Base-by-base conservation (phyloP, 2,888 invertebrate genomes). In the Lasius platythorax region DNA sequence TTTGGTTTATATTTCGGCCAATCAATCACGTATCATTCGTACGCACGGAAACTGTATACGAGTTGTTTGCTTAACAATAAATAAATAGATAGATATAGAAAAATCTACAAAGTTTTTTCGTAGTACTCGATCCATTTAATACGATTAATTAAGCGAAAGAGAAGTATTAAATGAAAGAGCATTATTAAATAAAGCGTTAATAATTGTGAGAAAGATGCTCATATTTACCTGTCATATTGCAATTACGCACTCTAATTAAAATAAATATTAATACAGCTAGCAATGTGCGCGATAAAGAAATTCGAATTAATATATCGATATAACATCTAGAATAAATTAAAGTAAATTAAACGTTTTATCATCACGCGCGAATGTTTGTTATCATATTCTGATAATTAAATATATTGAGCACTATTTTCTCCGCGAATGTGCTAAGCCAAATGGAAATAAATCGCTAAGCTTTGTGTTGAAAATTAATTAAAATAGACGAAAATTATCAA, bases 331-430 rank as follows among this genome's bases (percentile, higher is more conserved):
- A 46, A 76, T 76, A 67, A 46, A 63, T 70, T 33, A 56, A 83
- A 64, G 33, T 61, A 64, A 70, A 76, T 81, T 50, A 78, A 87
- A 83, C 61, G 66, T 74, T 43, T 46, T 37, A 61, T 46, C 23
- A 9, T 33, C 50, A 67, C 61, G 63, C 28, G 63, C 23, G 63
- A 68, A 70, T 73, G 37, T 72, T 53, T 67, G 37, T 68, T 56
- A 37, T 84, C 56, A 84, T 84, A 79, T 89, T 76, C 70, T 74
- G 79, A 79, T 75, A 70, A 87, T 87, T 82, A 58, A 70, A 72
- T 73, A 70, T 76, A 74, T 56, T 46, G 46, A 50, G 66, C 56
- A 61, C 46, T 75, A 58, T 68, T 76, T 78, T 67, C 53, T n/a
- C 76, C 23, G 30, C 43, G 40, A 53, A 43, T 43, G 2, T 58